Evolutionary conservation across 2,113 vertebrate species (phyloP), one percentile per base, ranked within the genome.

Genomic region (Etheostoma spectabile): DNA sequence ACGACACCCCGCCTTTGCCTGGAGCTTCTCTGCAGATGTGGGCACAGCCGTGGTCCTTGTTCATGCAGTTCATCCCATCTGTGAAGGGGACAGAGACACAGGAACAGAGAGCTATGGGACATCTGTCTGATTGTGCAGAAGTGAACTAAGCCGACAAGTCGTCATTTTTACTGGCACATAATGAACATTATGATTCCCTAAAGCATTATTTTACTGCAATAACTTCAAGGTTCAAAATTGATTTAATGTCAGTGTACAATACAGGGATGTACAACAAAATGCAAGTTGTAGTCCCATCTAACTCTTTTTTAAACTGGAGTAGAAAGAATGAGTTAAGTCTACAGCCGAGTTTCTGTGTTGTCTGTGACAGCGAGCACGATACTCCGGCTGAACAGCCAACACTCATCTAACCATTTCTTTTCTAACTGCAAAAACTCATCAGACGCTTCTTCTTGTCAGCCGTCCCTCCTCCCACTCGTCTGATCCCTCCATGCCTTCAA

Each of bases 11-110:
- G 63, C 97, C 97, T 96, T 99, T 99, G 82, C 90, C 90, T 1
- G 98, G 96, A 7, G 97, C 97, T 93, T 99, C 98, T 77, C 98
- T 96, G 95, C 98, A 99, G 96, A 99, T 99, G 92, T 99, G 98
- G 87, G 97, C 97, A 75, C 98, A 99, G 92, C 97, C 97, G 6
- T 99, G 98, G 83, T 99, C 96, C 95, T 99, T 99, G 95, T 99
- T 99, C 98, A 99, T 99, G 94, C 98, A 99, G 96, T 98, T 99
- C 98, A 99, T 99, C 79, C 98, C 98, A 91, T 99, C 98, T 99
- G 96, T 60, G 86, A 22, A 92, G 72, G 48, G 83, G 53, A 94
- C 57, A 91, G 61, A 79, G 53, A 88, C 59, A 86, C 42, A 71
- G 70, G 86, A 72, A 85, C 11, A 59, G 0, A 35, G 2, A 38